These are phyloP conservation scores for Anisognathus igniventris DNA, from an alignment of 2,797 vertebrate genomes.

Conservation along the genomic window DNA sequence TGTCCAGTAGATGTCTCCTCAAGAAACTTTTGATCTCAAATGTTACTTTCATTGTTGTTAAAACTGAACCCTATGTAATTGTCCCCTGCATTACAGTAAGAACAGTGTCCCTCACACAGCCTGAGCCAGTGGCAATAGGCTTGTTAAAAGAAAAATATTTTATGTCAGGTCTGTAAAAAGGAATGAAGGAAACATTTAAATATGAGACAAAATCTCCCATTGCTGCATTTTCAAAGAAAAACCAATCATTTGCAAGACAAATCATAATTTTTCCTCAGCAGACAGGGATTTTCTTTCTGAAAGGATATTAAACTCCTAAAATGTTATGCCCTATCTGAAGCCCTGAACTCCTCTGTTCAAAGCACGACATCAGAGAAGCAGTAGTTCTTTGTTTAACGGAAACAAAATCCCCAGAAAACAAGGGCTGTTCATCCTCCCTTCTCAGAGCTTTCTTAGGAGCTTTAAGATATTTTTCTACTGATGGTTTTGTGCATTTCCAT, in stretches of 20 bases:
- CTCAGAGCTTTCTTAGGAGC: constrained; percentile 13
- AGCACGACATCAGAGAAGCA: neutral
- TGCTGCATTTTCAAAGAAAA: constrained; percentile 12
- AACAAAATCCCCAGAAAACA: constrained; percentile 1
- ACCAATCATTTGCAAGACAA: neutral
- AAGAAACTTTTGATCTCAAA: neutral
- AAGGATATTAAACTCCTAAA: constrained; percentile 22
- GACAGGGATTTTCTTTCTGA: constrained; percentile 13
- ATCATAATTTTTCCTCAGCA: neutral
- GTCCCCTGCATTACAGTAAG: neutral
- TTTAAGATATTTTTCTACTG: constrained; percentile 24
- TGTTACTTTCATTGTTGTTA: neutral
- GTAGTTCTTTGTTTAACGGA: constrained; percentile 16
- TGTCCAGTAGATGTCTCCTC: neutral
- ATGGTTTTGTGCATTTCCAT: constrained; percentile 36
- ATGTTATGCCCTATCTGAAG: neutral
- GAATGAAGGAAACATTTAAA: neutral
- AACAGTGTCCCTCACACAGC: neutral
- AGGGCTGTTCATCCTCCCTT: neutral
- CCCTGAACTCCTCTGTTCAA: neutral
- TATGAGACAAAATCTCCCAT: neutral
- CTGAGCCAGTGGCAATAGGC: neutral
- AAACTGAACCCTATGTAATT: neutral
- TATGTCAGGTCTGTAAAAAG: neutral
- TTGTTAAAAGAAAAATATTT: neutral